Evolutionary conservation across 2,888 invertebrate genomes (phyloP).

Genomic region (Sepiola atlantica): DNA sequence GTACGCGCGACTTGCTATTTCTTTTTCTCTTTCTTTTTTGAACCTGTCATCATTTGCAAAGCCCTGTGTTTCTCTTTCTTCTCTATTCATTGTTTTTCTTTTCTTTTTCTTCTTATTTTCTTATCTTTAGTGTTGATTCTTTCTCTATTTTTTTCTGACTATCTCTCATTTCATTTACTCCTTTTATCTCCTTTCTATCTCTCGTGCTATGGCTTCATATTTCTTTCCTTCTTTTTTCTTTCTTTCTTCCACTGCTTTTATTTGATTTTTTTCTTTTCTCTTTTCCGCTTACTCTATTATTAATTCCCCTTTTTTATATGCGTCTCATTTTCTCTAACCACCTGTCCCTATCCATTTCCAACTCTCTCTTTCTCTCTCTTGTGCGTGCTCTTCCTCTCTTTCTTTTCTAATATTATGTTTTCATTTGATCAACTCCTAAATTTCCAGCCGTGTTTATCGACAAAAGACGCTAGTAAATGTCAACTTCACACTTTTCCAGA

Average conservation of each 20-base stretch:
- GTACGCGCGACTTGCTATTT: no score
- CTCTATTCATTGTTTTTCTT: no score
- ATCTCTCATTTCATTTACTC: background rate
- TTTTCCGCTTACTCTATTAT: no score
- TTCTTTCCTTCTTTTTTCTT: background rate
- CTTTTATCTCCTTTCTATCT: background rate
- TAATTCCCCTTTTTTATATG: no score
- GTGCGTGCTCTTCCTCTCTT: background rate
- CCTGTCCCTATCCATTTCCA: background rate
- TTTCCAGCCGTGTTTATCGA: slow-evolving; percentile 2
- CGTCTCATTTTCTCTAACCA: background rate
- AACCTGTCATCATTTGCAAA: no score
- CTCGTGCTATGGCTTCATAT: background rate
- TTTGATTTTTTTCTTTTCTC: background rate
- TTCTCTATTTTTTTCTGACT: background rate
- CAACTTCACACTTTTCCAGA: slow-evolving; percentile 32
- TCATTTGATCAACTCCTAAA: background rate
- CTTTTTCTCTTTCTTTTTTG: no score
- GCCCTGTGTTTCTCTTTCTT: no score
- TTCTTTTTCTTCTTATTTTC: no score
- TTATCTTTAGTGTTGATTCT: background rate
- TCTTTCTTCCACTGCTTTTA: background rate
- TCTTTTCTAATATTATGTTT: background rate
- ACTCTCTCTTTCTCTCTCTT: background rate
- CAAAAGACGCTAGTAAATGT: background rate